Conservation (phyloP, 2,888 invertebrate species). For the Meiosimyza platycephala region DNA sequence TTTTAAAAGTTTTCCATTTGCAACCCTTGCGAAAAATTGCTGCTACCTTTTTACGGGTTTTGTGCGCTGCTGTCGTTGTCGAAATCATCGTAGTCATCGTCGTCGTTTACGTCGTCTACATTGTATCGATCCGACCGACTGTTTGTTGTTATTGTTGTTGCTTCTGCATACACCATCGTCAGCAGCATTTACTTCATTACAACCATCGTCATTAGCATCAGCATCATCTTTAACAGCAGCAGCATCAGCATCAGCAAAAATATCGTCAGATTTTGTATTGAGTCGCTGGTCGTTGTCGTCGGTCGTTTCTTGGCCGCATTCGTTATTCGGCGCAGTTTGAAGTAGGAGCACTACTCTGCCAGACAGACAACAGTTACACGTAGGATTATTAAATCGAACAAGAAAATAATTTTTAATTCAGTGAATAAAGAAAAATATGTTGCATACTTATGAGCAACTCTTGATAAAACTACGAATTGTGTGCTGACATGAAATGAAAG, state of each 20-base stretch:
- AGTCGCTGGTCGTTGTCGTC: background rate
- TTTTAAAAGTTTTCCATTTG: no score
- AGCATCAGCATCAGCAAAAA: conserved; percentile 32
- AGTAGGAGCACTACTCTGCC: conserved; percentile 24
- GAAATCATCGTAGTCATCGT: background rate
- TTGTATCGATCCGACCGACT: conserved; percentile 27
- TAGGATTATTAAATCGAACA: no score
- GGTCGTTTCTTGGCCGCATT: conserved; percentile 40
- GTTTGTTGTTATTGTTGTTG: conserved; percentile 34
- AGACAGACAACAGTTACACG: background rate
- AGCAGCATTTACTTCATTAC: conserved; percentile 16
- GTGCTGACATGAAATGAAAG: no score
- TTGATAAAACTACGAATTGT: no score
- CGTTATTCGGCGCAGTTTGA: conserved; percentile 38
- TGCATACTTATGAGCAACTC: background rate
- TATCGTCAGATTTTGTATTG: background rate
- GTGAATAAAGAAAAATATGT: conserved; percentile 3
- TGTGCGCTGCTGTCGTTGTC: conserved; percentile 12
- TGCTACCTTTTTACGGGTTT: background rate
- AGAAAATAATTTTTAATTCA: background rate
- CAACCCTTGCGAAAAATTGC: background rate
- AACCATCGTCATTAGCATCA: conserved; percentile 18
- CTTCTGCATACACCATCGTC: conserved; percentile 1
- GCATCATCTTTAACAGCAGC: conserved; percentile 10
- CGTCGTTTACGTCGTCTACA: conserved; percentile 2